phyloP scores from a whole-genome alignment of 2,113 vertebrate species.

The Megalops atlanticus region DNA sequence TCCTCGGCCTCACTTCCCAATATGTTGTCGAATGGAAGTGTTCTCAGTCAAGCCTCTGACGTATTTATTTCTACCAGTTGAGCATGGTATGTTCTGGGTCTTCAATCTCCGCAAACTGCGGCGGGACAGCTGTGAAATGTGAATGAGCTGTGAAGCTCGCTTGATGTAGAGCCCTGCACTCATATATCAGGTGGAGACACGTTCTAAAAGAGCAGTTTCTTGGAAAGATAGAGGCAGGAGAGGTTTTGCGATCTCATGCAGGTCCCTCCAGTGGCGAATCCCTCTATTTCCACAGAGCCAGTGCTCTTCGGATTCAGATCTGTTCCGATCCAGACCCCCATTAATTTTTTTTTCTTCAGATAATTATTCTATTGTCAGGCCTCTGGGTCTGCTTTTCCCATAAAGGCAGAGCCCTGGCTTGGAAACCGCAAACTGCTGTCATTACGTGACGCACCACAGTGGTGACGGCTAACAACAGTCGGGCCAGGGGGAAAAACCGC shows the following conservation, averaged over 20 bases:
- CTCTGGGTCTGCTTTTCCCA: conserved; percentile 21
- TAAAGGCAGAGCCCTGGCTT: neutral
- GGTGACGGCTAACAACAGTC: conserved; percentile 66
- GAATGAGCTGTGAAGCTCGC: neutral
- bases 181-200: neutral
- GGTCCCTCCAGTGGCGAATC: neutral
- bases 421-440: conserved; percentile 53
- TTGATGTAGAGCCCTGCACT: neutral
- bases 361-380: neutral
- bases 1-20: neutral
- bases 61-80: neutral
- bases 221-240: neutral
- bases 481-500: conserved; percentile 66
- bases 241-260: neutral
- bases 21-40: neutral
- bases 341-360: conserved; percentile 12
- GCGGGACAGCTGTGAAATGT: neutral
- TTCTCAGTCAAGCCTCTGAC: too few relatives aligned
- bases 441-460: conserved; percentile 70
- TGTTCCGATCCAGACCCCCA: too few relatives aligned
- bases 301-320: neutral
- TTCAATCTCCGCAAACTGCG: neutral
- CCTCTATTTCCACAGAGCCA: neutral
- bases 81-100: neutral
- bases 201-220: neutral